Conservation (phyloP, 23 tunicate genomes). For the Diplosoma virens region DNA sequence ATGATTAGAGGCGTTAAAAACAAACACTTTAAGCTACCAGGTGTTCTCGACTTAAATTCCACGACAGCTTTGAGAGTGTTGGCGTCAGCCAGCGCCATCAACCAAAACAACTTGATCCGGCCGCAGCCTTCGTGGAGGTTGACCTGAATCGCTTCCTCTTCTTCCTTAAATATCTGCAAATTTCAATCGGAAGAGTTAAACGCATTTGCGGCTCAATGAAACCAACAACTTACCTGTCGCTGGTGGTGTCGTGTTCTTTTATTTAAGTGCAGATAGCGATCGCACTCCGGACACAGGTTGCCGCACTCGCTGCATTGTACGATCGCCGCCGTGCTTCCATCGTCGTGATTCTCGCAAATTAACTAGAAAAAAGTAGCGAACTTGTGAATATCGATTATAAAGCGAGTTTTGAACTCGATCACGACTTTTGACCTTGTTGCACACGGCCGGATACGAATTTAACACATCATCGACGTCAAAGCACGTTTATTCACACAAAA, state of each 20-base stretch:
- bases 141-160: conserved; percentile 67
- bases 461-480: too few species aligned
- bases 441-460: too few species aligned
- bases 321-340: conserved; percentile 58
- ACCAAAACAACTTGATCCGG: conserved; percentile 69
- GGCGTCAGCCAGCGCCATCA: conserved; percentile 68
- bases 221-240: conserved; percentile 55
- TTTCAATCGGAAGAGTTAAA: neutral
- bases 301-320: conserved; percentile 69
- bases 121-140: conserved; percentile 83
- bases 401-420: too few species aligned
- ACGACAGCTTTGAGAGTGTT: conserved; percentile 67
- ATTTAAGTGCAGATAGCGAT: conserved; percentile 61
- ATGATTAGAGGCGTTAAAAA: too few species aligned
- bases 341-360: conserved; percentile 76
- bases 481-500: too few species aligned
- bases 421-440: too few species aligned
- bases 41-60: conserved; percentile 50
- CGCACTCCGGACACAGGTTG: conserved; percentile 70
- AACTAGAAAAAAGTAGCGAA: conserved; percentile 25
- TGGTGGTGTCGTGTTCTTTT: conserved; percentile 53
- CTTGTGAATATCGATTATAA: too few species aligned
- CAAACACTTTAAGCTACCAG: conserved; percentile 31
- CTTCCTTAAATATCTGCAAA: conserved; percentile 69
- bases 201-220: too few species aligned